phyloP scores from a whole-genome alignment of 2,797 vertebrate genomes.

The Anguilla obscura region DNA sequence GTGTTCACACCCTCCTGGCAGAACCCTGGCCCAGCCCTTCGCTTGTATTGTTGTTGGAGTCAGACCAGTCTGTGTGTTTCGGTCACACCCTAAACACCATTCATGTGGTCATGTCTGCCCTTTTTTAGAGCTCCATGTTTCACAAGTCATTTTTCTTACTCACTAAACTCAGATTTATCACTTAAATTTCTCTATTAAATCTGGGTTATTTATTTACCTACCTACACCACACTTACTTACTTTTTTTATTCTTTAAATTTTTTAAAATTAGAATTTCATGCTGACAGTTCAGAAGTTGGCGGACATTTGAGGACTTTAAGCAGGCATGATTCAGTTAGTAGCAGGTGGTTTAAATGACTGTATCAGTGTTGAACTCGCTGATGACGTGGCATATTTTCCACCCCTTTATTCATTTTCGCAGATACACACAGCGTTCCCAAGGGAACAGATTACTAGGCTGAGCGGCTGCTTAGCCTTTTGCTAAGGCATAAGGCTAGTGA shows the following conservation, averaged over 20 bases:
- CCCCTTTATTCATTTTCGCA: background rate
- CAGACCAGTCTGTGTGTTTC: constrained; percentile 9
- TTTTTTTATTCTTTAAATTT: background rate
- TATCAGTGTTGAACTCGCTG: background rate
- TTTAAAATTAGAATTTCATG: background rate
- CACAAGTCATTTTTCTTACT: background rate
- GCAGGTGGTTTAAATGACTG: background rate
- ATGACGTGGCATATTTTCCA: background rate
- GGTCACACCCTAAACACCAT: constrained; percentile 37
- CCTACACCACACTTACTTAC: background rate
- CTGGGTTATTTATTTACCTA: background rate
- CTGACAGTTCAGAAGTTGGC: background rate
- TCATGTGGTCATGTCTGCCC: constrained; percentile 56
- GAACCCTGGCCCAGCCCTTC: background rate
- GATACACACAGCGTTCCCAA: background rate
- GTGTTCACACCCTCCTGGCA: constrained; percentile 28
- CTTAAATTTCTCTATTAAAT: background rate
- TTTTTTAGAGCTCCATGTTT: constrained; percentile 8
- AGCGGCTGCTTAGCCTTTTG: background rate
- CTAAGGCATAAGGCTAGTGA: background rate
- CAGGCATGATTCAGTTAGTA: background rate
- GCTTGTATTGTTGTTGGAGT: constrained; percentile 26
- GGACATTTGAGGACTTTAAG: background rate
- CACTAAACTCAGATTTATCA: background rate
- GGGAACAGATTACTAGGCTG: background rate